Percentiles rank a stretch among this genome's conserved stretches.
These are phyloP conservation scores for Drosophila basisetae DNA, from an alignment of 2,888 invertebrate species.

Conservation along the genomic window DNA sequence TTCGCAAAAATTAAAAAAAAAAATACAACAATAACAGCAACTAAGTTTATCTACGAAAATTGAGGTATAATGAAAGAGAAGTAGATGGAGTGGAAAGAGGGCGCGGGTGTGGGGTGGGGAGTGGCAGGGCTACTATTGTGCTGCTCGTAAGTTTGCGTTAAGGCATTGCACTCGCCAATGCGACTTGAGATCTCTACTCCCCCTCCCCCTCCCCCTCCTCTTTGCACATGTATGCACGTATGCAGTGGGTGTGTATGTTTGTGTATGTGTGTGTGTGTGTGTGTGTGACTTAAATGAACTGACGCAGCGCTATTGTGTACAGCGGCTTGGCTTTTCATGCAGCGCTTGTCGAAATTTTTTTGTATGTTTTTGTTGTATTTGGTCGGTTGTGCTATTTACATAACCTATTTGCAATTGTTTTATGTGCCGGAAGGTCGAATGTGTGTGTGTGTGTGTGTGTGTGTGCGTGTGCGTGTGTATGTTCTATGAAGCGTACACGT, in stretches of 20 bases:
- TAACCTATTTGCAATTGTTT: constrained; percentile 64
- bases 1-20: constrained; percentile 35
- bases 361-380: constrained; percentile 26
- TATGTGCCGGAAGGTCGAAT: constrained; percentile 59
- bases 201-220: neutral
- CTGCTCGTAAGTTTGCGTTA: constrained; percentile 23
- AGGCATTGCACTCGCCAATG: constrained; percentile 48
- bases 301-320: constrained; percentile 17
- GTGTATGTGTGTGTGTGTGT: neutral
- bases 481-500: constrained; percentile 48
- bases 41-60: constrained; percentile 10
- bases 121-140: neutral
- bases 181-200: constrained; percentile 18
- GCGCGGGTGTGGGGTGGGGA: neutral
- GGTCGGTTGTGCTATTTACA: constrained; percentile 52
- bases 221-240: neutral
- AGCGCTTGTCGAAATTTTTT: constrained; percentile 25
- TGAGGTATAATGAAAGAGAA: neutral
- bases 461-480: constrained; percentile 18
- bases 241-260: neutral
- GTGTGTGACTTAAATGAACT: neutral
- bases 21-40: constrained; percentile 4
- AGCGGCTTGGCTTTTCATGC: constrained; percentile 37
- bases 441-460: constrained; percentile 7
- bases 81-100: neutral